Evolutionary conservation across 1,140 invertebrate genomes (phyloP), one percentile per base, ranked within the genome.

Genomic region (Sitodiplosis mosellana): DNA sequence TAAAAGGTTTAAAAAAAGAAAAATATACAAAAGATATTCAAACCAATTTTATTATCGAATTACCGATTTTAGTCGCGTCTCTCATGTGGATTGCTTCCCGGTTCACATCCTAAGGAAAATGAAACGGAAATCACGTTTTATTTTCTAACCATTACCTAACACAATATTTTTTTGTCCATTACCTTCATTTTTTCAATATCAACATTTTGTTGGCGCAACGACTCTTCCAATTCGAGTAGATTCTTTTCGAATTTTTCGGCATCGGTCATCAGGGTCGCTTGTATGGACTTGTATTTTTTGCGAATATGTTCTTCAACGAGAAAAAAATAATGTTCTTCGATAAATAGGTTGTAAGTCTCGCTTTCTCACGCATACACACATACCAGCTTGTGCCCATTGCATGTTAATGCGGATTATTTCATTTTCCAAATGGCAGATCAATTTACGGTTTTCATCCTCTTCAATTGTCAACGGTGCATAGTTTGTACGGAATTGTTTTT

Each of bases 211-310:
- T 75, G 74, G 17, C 65, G 65, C 1, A 85, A 64, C 15, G 74
- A 68, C 1, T 77, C 70, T 56, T 83, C 78, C 17, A 84, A 63
- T 36, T 72, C 72, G n/a, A 71, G 63, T 2, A 86, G 63, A 36
- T 76, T 78, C 8, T 77, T 81, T 53, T 83, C 80, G 52, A 84
- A 85, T 43, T 76, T 74, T 1, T 77, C 74, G 0, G 78, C 72
- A 56, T 83, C 80, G 42, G 74, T 72, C 56, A 77, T 70, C 0
- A 86, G 57, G n/a, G 76, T 78, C 48, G 72, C 69, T 53, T 75
- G 67, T n/a, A 85, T 83, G 7, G 74, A 75, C 42, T 67, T 66
- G 53, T 86, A 86, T 56, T 84, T 85, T 59, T 81, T 81, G 49
- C 76, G 73, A 1, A 85, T 72, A 48, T 84, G 74, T 54, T 83